Evolutionary conservation across 2,797 vertebrate genomes (phyloP), one percentile per base, ranked within the genome.

Genomic region (Channallabes apus): DNA sequence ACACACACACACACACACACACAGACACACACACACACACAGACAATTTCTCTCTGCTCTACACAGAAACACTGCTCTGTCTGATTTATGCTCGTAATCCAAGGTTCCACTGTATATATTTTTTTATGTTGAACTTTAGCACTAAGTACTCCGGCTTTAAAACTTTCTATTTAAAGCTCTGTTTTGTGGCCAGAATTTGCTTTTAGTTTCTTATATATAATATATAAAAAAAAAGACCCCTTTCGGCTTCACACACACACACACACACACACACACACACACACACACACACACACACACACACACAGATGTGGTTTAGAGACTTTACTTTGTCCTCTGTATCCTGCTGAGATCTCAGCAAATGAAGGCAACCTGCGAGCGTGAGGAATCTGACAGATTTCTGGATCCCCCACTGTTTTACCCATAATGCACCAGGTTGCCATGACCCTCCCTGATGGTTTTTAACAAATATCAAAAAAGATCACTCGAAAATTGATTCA

Each of bases 311-410:
- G 1, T 0, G 27, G 51, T 58, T 58, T 22, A 58, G 54, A 58
- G 54, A 54, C 54, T 77, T 58, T 22, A 54, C 27, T 77, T 58
- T 77, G 73, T 77, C 72, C 72, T 75, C 24, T 4, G 12, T 56
- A 27, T 35, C 51, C 51, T 58, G 73, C 73, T 77, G 73, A 77
- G 73, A 77, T 32, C 73, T 58, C 54, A 77, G 54, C 29, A 58
- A 77, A 77, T 77, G 51, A 58, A 35, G 73, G 54, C 1, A 76
- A 76, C 27, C 73, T 76, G 51, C 1, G 18, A 76, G 46, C 3
- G 4, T 12, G 14, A 32, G 54, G 46, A 76, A 76, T 56, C 15
- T 56, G 54, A 58, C 73, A 76, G 73, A 76, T 58, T 32, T 76
- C 27, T 58, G 51, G 27, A 58, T 58, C 73, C 27, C 71, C 73